Percentiles rank a stretch among this genome's conserved stretches.
Evolutionary conservation across 2,113 vertebrate genomes (phyloP).

Genomic region (Anguilla rostrata): DNA sequence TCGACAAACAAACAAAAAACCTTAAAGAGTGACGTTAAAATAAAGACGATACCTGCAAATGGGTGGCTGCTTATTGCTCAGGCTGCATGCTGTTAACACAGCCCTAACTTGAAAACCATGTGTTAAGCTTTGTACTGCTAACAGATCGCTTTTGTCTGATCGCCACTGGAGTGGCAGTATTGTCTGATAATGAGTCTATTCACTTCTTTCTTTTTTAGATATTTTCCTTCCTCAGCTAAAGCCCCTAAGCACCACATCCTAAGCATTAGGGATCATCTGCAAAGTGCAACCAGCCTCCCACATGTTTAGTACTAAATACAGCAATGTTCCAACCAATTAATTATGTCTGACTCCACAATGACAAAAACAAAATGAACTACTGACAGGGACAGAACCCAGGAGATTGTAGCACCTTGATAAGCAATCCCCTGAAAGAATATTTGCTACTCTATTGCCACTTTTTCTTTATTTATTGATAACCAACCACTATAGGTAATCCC

Average conservation of each 20-base stretch:
- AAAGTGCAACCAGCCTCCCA: not conserved
- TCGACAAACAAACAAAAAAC: no score
- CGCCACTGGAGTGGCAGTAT: not conserved
- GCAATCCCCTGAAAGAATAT: not conserved
- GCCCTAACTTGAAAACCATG: not conserved
- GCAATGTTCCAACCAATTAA: not conserved
- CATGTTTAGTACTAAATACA: not conserved
- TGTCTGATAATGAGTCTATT: constrained; percentile 5
- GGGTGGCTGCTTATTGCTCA: not conserved
- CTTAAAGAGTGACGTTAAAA: no score
- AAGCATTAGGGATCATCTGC: not conserved
- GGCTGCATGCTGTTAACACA: not conserved
- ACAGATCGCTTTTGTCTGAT: not conserved
- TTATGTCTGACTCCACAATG: not conserved
- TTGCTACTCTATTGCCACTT: not conserved
- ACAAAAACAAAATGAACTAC: not conserved
- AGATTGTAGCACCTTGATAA: not conserved
- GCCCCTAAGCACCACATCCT: not conserved
- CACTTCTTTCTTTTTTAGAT: not conserved
- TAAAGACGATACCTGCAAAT: no score
- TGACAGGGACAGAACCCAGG: not conserved
- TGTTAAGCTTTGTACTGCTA: not conserved
- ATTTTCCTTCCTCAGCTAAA: not conserved
- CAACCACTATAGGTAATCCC: not conserved
- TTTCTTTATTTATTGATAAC: not conserved